Percentiles rank a stretch among this genome's conserved stretches.
Evolutionary conservation across 1,140 invertebrate species (phyloP).

Genomic region (Papilio xuthus): DNA sequence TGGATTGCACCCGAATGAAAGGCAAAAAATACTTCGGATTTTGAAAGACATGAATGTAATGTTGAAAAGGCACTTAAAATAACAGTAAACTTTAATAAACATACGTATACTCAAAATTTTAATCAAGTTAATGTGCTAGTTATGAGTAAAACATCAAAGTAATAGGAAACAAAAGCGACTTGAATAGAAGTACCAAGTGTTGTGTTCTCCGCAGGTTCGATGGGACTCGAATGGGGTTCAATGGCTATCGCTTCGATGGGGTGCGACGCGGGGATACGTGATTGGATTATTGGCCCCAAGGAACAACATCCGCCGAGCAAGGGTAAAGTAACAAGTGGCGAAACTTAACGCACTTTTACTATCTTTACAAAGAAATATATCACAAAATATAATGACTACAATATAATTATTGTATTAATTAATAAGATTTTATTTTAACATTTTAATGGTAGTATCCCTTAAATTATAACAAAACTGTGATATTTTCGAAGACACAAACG

Average conservation of each 20-base stretch:
- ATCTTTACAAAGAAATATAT: not conserved
- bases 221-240: conserved; percentile 21
- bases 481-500: not conserved
- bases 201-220: conserved; percentile 22
- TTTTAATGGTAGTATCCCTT: not conserved
- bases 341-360: not conserved
- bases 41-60: no score
- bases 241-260: conserved; percentile 33
- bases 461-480: not conserved
- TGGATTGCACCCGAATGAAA: no score
- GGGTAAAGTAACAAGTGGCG: conserved; percentile 19
- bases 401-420: not conserved
- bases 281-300: conserved; percentile 58
- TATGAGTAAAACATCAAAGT: conserved; percentile 10
- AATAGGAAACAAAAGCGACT: conserved; percentile 10
- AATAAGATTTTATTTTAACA: not conserved
- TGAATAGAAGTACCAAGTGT: not conserved
- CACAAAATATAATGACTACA: not conserved
- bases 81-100: not conserved
- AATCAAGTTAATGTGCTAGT: not conserved
- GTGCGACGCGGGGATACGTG: conserved; percentile 46
- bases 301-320: conserved; percentile 34
- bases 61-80: no score
- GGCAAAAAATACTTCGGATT: no score
- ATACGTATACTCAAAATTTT: not conserved